A percentile compares a stretch with the other conserved stretches of the same genome.
phyloP scores from a whole-genome alignment of 2,797 vertebrate genomes.

The Bradypodion ventrale region DNA sequence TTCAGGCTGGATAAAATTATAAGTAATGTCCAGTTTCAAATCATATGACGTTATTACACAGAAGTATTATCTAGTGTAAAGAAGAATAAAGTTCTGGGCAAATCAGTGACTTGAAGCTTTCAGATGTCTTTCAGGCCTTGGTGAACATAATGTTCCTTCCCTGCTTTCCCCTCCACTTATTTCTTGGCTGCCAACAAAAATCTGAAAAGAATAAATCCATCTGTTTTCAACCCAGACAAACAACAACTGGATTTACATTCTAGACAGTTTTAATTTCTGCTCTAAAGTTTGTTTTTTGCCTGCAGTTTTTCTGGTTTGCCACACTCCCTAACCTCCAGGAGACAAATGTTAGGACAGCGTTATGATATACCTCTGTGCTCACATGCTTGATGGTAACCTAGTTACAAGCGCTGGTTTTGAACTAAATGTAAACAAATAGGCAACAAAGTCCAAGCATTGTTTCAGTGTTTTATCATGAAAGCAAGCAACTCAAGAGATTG shows the following conservation, averaged over 20 bases:
- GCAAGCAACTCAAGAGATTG: neutral
- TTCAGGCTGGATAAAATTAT: neutral
- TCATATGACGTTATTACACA: neutral
- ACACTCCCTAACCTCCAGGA: neutral
- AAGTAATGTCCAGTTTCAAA: neutral
- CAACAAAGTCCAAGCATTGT: neutral
- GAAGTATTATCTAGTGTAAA: too few species aligned
- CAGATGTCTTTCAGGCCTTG: neutral
- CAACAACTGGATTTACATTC: too few species aligned
- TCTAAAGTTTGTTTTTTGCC: neutral
- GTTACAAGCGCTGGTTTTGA: neutral
- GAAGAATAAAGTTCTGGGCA: neutral
- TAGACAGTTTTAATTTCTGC: neutral
- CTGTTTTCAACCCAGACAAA: neutral
- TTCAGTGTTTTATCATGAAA: conserved; percentile 22
- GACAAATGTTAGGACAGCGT: neutral
- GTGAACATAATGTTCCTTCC: neutral
- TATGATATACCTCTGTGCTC: neutral
- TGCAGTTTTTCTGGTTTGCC: neutral
- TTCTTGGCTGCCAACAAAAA: neutral
- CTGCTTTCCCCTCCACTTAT: neutral
- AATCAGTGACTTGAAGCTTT: neutral
- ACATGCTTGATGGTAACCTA: rapidly evolving
- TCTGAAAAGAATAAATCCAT: neutral
- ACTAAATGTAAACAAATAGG: conserved; percentile 4